phyloP scores from a whole-genome alignment of 2,113 vertebrate species.

The Carassius auratus region DNA sequence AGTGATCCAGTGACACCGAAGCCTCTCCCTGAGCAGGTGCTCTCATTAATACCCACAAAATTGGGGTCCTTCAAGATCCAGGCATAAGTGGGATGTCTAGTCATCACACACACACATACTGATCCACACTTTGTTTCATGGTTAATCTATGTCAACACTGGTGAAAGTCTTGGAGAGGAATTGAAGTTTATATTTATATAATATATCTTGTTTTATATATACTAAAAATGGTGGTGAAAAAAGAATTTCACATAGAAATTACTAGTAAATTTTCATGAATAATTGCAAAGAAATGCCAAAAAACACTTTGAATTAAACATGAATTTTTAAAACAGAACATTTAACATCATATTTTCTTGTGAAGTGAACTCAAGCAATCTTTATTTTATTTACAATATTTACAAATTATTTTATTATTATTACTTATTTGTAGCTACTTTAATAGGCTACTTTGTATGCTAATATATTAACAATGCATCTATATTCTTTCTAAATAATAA shows the following conservation, averaged over 20 bases:
- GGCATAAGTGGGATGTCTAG: conserved; percentile 66
- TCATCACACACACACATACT: conserved; percentile 64
- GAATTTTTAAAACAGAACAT: not conserved
- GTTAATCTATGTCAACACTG: conserved; percentile 66
- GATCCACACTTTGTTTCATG: conserved; percentile 64
- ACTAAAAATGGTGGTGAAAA: not conserved
- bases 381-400: not conserved
- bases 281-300: not conserved
- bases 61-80: conserved; percentile 71
- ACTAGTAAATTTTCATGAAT: not conserved
- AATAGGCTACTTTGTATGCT: too few relatives aligned
- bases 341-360: not conserved
- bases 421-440: too few relatives aligned
- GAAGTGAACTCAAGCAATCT: not conserved
- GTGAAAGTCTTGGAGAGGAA: not conserved
- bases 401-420: too few relatives aligned
- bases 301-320: not conserved
- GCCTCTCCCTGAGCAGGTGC: conserved; percentile 72
- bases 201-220: not conserved
- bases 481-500: too few relatives aligned
- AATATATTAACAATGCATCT: too few relatives aligned
- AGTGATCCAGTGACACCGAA: conserved; percentile 64
- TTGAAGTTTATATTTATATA: not conserved
- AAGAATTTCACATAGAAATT: not conserved
- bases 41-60: conserved; percentile 76